Conservation (phyloP, 2,888 invertebrate species). For the Drosophila demipolita region DNA sequence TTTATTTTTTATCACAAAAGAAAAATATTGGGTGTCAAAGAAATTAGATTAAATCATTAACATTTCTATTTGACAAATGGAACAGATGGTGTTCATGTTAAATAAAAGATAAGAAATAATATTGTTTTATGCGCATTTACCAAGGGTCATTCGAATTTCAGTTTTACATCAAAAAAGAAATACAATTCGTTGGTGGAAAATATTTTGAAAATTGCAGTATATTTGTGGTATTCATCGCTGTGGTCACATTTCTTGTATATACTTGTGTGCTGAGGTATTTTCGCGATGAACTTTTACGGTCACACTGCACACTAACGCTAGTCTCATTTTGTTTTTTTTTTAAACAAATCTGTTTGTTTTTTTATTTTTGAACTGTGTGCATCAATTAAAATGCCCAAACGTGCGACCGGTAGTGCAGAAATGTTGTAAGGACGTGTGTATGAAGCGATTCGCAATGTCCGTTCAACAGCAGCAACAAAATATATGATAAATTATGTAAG, state of each 20-base stretch:
- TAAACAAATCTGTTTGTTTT: conserved; percentile 75
- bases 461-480: conserved; percentile 47
- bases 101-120: conserved; percentile 26
- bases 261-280: conserved; percentile 12
- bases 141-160: background rate
- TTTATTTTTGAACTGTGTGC: conserved; percentile 65
- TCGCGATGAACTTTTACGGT: conserved; percentile 18
- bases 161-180: background rate
- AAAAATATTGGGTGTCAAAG: conserved; percentile 7
- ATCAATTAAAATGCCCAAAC: conserved; percentile 40
- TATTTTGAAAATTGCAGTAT: conserved; percentile 1
- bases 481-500: conserved; percentile 71
- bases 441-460: conserved; percentile 56
- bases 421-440: conserved; percentile 40
- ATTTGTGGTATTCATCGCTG: conserved; percentile 26
- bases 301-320: conserved; percentile 52
- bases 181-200: background rate
- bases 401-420: conserved; percentile 41
- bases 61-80: conserved; percentile 15
- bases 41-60: conserved; percentile 7
- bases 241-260: background rate
- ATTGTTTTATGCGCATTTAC: conserved; percentile 21
- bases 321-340: conserved; percentile 71
- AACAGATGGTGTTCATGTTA: conserved; percentile 33
- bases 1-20: conserved; percentile 31